Conservation (phyloP, 2,888 invertebrate genomes). For the Erynnis tages region DNA sequence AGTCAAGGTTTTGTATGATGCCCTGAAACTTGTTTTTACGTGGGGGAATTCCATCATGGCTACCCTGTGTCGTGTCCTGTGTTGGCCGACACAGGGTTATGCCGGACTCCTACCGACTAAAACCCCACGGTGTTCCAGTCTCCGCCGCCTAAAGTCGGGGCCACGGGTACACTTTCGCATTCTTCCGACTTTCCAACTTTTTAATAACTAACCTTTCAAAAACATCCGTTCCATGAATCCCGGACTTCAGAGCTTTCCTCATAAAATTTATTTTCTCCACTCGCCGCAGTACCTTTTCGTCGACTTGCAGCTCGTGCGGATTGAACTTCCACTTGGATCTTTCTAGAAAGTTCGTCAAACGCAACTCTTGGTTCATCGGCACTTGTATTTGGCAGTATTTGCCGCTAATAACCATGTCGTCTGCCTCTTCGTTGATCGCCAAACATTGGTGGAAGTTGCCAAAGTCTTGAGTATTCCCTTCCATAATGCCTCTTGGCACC, state of each 20-base stretch:
- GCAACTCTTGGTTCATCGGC: conserved; percentile 40
- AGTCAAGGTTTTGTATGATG: too few species aligned
- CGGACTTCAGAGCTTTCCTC: not conserved
- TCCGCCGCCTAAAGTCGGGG: too few species aligned
- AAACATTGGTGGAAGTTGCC: conserved; percentile 52
- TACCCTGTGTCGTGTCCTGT: too few species aligned
- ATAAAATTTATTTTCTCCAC: not conserved
- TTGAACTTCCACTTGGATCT: conserved; percentile 9
- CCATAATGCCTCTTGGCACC: conserved; percentile 43
- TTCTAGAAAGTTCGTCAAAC: conserved; percentile 19
- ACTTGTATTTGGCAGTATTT: conserved; percentile 52
- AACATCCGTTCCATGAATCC: not conserved
- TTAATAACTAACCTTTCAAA: conserved; percentile 7
- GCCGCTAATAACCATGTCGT: conserved; percentile 42
- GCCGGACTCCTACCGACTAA: too few species aligned
- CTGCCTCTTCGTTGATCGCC: conserved; percentile 36
- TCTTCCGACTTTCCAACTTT: too few species aligned
- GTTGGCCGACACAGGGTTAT: too few species aligned
- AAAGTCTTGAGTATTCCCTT: conserved; percentile 41
- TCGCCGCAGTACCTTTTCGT: not conserved
- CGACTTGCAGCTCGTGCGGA: conserved; percentile 7
- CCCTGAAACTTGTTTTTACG: too few species aligned
- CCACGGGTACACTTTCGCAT: too few species aligned
- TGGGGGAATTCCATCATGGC: too few species aligned
- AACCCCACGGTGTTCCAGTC: too few species aligned